Evolutionary conservation across 2,888 invertebrate genomes (phyloP), one percentile per base, ranked within the genome.

Genomic region (Ectobius pallidus): DNA sequence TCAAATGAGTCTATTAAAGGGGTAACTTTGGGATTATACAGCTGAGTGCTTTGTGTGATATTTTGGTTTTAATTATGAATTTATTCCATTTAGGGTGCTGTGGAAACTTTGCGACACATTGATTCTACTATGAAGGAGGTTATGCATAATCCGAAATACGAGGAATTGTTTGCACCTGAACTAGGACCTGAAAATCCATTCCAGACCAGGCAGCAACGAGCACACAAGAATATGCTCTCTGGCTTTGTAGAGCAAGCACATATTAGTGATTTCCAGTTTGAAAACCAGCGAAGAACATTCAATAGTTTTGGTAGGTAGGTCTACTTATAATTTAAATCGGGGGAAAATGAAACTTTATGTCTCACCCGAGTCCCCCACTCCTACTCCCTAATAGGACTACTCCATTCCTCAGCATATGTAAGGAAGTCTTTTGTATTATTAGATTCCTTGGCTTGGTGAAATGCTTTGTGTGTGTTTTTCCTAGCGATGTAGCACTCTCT

Each of bases 261-360:
- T 82, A 91, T 99, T 67, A 98, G 94, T 83, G 94, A 95, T 78
- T 99, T 99, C 83, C 95, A 97, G 79, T 99, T 99, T 87, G 99
- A 99, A 83, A 96, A 95, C 81, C 97, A 99, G 81, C 87, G 98
- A 72, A 85, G 96, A 79, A 98, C 97, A 20, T 99, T 99, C 82
- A 90, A 92, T 44, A 97, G 96, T 81, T 97, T 93, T 80, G 97
- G 90, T 88, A 80, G 77, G 78, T 75, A 32, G 14, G 11, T 30
- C n/a, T n/a, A n/a, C n/a, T n/a, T n/a, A n/a, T n/a, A n/a, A n/a
- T n/a, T n/a, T n/a, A n/a, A n/a, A n/a, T n/a, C n/a, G n/a, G n/a
- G n/a, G n/a, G n/a, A n/a, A n/a, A n/a, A n/a, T n/a, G n/a, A n/a
- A n/a, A n/a, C n/a, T n/a, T n/a, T n/a, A n/a, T n/a, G n/a, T n/a